Conservation (phyloP, 2,113 vertebrate genomes). For the human (Homo sapiens) region GRCh38 chr14:71780501-71781000, state of each 20-base stretch:
- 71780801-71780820: not conserved
- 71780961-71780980: no score
- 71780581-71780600: not conserved
- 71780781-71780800: not conserved
- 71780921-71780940: no score
- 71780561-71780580: not conserved
- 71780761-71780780: not conserved
- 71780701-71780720: conserved; percentile 35
- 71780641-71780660: not conserved
- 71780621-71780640: not conserved
- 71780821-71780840: not conserved
- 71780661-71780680: conserved; percentile 2
- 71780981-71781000: not conserved
- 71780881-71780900: not conserved
- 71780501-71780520: not conserved
- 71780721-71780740: not conserved
- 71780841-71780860: not conserved
- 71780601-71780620: not conserved
- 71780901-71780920: no score
- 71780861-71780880: not conserved
- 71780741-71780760: not conserved
- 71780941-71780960: no score
- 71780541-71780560: not conserved
- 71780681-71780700: not conserved
- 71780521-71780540: not conserved